Base-by-base conservation (phyloP, 2,888 invertebrate species). In the Synanthedon andrenaeformis region DNA sequence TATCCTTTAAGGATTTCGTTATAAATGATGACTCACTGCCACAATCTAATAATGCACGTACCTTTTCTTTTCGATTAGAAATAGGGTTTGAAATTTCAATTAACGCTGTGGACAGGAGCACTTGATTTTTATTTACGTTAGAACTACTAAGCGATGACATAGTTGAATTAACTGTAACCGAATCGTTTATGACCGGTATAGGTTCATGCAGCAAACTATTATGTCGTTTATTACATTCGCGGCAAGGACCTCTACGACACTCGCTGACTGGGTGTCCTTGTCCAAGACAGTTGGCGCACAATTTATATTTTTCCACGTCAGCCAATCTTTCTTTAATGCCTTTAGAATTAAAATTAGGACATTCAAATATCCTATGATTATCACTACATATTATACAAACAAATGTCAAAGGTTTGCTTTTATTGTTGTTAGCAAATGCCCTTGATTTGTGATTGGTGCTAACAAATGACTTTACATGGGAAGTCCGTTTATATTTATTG, bases 11-110 rank as follows among this genome's bases (percentile, higher is more conserved):
- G 0, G 52, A 49, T 52, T 57, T 48, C 13, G 56, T 53, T 3
- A 62, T 59, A 55, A 64, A 61, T 8, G 58, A 55, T 8, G 57
- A 58, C 42, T 64, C 59, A 28, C 61, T 62, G 2, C 63, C 63
- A 28, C 59, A 57, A 19, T 60, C 62, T 49, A 61, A 42, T 5
- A 60, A 51, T 17, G 56, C 56, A 2, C 57, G 57, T 53, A 58
- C 61, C n/a, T 49, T 53, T 8, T 13, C 35, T 45, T 51, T 52
- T 54, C 57, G 49, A 6, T 54, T 14, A n/a, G 51, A 57, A 0
- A 53, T 2, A 49, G 59, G 59, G 54, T 64, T 64, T 19, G 4
- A 41, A 0, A 58, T 56, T 51, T 62, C 54, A 19, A 61, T 53
- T 1, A 62, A n/a, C 5, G 61, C 61, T 6, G 61, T 60, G 6